Evolutionary conservation across 2,888 invertebrate genomes (phyloP).

Genomic region (Acleris literana): DNA sequence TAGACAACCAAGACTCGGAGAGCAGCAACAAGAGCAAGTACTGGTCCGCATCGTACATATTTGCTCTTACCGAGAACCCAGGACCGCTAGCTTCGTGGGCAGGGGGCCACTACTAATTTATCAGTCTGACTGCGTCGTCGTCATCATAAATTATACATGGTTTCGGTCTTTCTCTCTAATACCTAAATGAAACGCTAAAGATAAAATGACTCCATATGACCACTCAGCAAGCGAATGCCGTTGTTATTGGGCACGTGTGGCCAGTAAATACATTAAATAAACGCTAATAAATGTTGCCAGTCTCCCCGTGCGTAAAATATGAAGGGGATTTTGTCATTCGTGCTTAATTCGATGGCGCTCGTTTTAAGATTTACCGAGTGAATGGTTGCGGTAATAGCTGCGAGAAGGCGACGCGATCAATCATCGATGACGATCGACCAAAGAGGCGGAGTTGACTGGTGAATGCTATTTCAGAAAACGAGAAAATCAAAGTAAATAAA

Average conservation of each 20-base stretch:
- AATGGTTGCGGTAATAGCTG: constrained; percentile 58
- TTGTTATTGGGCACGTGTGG: constrained; percentile 25
- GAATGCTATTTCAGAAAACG: constrained; percentile 17
- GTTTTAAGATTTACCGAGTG: constrained; percentile 58
- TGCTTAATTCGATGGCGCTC: constrained; percentile 47
- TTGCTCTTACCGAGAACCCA: no score
- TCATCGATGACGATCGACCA: constrained; percentile 58
- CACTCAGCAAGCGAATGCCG: background rate
- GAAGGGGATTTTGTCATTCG: constrained; percentile 42
- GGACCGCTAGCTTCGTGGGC: no score
- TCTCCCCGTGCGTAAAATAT: constrained; percentile 34
- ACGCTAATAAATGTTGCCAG: constrained; percentile 31
- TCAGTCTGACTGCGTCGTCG: background rate
- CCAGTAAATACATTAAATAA: constrained; percentile 24
- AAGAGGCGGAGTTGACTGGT: constrained; percentile 15
- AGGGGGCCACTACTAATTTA: background rate
- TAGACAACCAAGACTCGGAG: no score
- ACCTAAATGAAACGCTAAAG: no score
- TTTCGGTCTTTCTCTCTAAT: no score
- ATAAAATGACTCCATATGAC: background rate
- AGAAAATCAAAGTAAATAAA: constrained; percentile 18
- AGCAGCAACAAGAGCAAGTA: no score
- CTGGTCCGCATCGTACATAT: no score
- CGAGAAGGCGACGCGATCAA: constrained; percentile 56
- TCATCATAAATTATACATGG: no score